Conservation (phyloP, 2,797 vertebrate species). For the Rhabdomys pumilio region DNA sequence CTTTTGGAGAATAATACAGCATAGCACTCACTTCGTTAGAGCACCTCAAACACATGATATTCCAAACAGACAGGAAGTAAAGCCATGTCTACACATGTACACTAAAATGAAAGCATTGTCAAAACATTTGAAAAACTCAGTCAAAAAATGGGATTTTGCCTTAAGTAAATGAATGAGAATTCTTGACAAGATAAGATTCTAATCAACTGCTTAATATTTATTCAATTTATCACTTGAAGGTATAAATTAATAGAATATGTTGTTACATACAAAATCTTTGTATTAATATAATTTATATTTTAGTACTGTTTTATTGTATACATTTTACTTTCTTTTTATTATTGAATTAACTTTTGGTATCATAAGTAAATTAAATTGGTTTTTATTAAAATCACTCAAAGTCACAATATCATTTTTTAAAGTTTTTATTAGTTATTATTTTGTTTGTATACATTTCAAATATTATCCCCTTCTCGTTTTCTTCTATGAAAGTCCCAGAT, state of each 20-base stretch:
- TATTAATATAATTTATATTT: neutral
- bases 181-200: conserved; percentile 29
- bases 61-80: conserved; percentile 15
- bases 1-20: conserved; percentile 5
- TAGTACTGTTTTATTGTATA: neutral
- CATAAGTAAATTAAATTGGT: conserved; percentile 7
- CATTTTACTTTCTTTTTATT: conserved; percentile 47
- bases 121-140: conserved; percentile 47
- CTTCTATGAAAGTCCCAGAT: too few species aligned
- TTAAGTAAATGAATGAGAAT: conserved; percentile 31
- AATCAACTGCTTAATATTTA: conserved; percentile 1
- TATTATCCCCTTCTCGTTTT: too few species aligned
- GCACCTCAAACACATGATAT: neutral
- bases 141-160: neutral
- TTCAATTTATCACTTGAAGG: neutral
- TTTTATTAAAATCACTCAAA: neutral
- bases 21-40: neutral
- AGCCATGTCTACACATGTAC: neutral
- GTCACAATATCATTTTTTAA: neutral
- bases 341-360: neutral
- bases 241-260: neutral
- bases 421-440: too few species aligned
- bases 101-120: conserved; percentile 52
- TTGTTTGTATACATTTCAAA: too few species aligned
- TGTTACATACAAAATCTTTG: neutral